Conservation (phyloP, 2,888 invertebrate species). For the Acanthosepion lycidas region DNA sequence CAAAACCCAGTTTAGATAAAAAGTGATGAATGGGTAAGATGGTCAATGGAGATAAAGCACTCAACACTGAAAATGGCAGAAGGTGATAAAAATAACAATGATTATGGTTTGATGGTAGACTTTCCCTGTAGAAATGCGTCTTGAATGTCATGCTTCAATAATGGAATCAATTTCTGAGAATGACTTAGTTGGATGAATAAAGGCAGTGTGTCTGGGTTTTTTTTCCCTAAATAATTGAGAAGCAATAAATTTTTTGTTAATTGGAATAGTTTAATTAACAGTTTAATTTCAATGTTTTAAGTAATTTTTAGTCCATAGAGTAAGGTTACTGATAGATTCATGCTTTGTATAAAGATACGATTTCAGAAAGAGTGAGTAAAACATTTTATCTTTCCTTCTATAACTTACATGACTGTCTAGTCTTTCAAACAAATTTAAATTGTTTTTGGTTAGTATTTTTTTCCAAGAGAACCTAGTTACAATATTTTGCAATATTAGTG, state of each 20-base stretch:
- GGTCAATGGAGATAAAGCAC: background rate
- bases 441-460: no score
- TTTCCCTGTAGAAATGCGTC: background rate
- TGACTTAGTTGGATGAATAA: background rate
- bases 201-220: background rate
- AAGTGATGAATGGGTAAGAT: background rate
- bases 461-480: no score
- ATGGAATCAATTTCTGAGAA: background rate
- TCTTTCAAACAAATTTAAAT: no score
- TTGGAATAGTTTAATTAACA: background rate
- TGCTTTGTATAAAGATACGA: background rate
- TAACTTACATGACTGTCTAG: no score
- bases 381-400: no score
- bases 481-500: no score
- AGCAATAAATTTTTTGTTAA: background rate
- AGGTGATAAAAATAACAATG: background rate
- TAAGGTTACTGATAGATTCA: background rate
- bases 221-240: background rate
- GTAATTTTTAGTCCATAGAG: background rate
- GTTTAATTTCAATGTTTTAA: background rate
- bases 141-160: background rate
- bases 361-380: background rate
- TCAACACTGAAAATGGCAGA: background rate
- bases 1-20: background rate
- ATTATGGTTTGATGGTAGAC: constrained; percentile 33